Evolutionary conservation across 2,888 invertebrate genomes (phyloP), one percentile per base, ranked within the genome.

Genomic region (Melanchra persicariae): DNA sequence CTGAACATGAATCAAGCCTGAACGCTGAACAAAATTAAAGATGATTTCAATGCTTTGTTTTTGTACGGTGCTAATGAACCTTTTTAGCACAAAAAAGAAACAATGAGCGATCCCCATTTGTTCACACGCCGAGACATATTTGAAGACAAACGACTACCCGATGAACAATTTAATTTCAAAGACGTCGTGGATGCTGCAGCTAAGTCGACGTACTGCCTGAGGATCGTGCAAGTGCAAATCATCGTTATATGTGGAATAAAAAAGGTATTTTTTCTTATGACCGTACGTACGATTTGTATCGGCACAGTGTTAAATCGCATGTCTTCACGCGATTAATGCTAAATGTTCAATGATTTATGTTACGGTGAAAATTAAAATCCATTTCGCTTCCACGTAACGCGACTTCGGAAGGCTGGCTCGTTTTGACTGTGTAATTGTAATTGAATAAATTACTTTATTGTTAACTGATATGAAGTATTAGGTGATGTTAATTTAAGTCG

Each of bases 81-180:
- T 79, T 73, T 70, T 82, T 65, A 54, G 47, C 70, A 52, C 58
- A 75, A 79, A 80, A 75, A 84, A 75, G 63, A 84, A 74, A 83
- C 81, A 86, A 86, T 81, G 61, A 68, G 60, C 67, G 62, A 76
- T 61, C 43, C 63, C 55, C 69, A 81, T 85, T 85, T 83, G 79
- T 86, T 86, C 76, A 70, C 82, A 83, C 70, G 79, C 59, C 58
- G 71, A 80, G 80, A 78, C 71, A 76, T 72, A 75, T 81, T 79
- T 78, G 59, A 91, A 91, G 91, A 90, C 89, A 89, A 91, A 90
- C 89, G 88, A 82, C 89, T 87, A 90, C 89, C 90, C 88, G 86
- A 87, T 87, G 89, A 89, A 91, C 92, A 93, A 92, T 93, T 92
- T 93, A 91, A 93, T 93, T 94, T 93, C 90, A 91, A 92, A 91